Conservation (phyloP, 1,140 invertebrate species). For the Oreohelix idahoensis region DNA sequence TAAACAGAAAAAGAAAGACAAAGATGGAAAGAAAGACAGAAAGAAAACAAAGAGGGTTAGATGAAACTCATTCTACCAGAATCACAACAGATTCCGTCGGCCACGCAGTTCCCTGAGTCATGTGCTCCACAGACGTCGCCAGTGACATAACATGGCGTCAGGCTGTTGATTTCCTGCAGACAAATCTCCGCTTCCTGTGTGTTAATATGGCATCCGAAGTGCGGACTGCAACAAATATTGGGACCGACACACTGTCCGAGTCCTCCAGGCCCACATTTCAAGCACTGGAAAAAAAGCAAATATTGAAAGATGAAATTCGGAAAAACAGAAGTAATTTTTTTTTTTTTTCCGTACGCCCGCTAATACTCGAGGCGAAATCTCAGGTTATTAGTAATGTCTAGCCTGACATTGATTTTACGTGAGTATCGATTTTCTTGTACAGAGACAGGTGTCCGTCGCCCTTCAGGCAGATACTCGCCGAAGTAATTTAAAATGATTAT, state of each 20-base stretch:
- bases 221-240: slow-evolving; percentile 69
- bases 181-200: slow-evolving; percentile 67
- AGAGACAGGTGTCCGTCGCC: too few species aligned
- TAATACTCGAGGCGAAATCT: too few species aligned
- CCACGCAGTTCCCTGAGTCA: slow-evolving; percentile 69
- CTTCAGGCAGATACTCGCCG: too few species aligned
- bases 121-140: slow-evolving; percentile 66
- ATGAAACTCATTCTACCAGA: slow-evolving; percentile 53
- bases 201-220: slow-evolving; percentile 70
- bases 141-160: slow-evolving; percentile 64
- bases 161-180: slow-evolving; percentile 67
- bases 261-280: slow-evolving; percentile 68
- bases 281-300: slow-evolving; percentile 71
- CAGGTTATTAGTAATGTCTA: too few species aligned
- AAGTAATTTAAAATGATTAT: too few species aligned
- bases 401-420: too few species aligned
- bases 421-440: too few species aligned
- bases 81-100: slow-evolving; percentile 71
- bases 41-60: neutral
- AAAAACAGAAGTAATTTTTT: too few species aligned
- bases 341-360: too few species aligned
- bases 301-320: too few species aligned
- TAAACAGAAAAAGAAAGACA: neutral
- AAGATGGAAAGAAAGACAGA: neutral
- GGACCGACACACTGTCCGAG: slow-evolving; percentile 71